phyloP scores from a whole-genome alignment of 2,797 vertebrate species.

The Falco berigora region DNA sequence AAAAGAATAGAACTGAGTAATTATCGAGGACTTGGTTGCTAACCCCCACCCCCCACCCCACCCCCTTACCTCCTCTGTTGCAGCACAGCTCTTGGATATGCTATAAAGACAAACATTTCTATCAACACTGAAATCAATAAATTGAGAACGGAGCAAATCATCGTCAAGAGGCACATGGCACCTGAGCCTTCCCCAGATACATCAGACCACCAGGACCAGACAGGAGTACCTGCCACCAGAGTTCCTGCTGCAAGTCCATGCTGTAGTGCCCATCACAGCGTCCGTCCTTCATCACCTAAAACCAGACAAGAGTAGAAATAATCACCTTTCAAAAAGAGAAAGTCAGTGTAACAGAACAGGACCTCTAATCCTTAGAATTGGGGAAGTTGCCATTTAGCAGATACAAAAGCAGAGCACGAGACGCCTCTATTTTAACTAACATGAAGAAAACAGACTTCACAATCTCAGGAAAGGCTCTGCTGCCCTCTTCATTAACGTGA shows the following conservation, averaged over 20 bases:
- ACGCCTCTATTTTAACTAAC: background rate
- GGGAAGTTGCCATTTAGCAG: background rate
- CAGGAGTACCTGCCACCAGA: background rate
- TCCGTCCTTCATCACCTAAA: background rate
- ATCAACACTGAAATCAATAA: background rate
- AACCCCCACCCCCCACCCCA: background rate
- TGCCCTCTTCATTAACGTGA: background rate
- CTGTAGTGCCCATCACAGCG: background rate
- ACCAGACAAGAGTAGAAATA: background rate
- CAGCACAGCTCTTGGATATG: background rate
- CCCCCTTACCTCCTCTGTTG: background rate
- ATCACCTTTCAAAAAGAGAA: background rate
- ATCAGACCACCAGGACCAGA: background rate
- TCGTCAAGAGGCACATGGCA: background rate
- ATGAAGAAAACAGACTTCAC: background rate
- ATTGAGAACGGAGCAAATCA: background rate
- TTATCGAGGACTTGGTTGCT: background rate
- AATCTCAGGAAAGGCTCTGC: background rate
- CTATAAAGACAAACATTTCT: conserved; percentile 3
- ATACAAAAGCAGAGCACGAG: background rate
- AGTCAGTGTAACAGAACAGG: background rate
- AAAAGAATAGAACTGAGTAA: background rate
- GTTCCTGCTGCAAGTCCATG: background rate
- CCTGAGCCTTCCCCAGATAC: background rate
- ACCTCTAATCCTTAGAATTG: background rate